These are phyloP conservation scores for Lytechinus pictus DNA, from an alignment of 35 echinoderm and acorn worm genomes.

Conservation along the genomic window DNA sequence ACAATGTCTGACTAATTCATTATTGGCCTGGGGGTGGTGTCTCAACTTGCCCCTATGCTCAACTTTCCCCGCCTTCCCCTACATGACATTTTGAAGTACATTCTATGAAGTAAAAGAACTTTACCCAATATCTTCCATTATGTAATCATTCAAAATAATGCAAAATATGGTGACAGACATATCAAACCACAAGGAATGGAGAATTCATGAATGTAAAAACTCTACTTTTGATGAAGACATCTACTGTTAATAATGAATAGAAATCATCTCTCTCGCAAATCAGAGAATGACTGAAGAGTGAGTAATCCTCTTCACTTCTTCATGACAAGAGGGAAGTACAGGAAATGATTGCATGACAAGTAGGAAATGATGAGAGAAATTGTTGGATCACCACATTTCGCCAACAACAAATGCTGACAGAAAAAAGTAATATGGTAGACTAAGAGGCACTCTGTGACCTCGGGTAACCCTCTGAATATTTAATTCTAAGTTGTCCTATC, in stretches of 20 bases:
- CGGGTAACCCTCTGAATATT: not conserved
- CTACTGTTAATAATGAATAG: not conserved
- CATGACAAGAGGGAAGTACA: slow-evolving; percentile 10
- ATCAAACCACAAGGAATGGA: not conserved
- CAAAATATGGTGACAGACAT: not conserved
- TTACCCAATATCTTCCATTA: no score
- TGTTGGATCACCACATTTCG: not conserved
- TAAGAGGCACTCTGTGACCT: not conserved
- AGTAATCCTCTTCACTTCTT: not conserved
- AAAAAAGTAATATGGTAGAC: not conserved
- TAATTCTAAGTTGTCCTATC: not conserved
- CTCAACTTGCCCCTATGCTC: no score
- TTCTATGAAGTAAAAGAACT: no score
- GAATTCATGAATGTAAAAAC: not conserved
- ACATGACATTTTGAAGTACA: no score
- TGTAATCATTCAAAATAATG: no score
- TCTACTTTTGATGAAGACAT: not conserved
- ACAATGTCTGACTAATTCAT: no score
- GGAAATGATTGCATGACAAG: slow-evolving; percentile 11
- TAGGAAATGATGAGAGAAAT: slow-evolving; percentile 3
- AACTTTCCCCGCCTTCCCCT: no score
- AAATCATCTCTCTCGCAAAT: not conserved
- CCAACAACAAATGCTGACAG: not conserved
- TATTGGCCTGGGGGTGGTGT: no score
- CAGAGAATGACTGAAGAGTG: not conserved